A percentile compares a stretch with the other conserved stretches of the same genome.
These are phyloP conservation scores for Pyrochroa serraticornis DNA, from an alignment of 2,888 invertebrate species.

Conservation along the genomic window DNA sequence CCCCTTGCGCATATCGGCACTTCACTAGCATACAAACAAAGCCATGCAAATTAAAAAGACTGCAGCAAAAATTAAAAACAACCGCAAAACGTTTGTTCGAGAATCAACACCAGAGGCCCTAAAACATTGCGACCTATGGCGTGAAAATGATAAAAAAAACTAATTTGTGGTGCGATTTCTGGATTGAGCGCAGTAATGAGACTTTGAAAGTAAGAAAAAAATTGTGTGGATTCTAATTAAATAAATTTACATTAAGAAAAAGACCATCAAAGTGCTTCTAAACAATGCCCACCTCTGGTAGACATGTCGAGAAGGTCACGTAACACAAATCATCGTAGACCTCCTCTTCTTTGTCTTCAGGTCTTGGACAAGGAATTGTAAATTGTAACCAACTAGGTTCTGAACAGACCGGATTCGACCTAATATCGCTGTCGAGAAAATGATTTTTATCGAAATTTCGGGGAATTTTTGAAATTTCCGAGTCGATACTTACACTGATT, in stretches of 20 bases:
- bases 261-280: background rate
- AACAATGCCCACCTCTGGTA: slow-evolving; percentile 67
- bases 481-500: slow-evolving; percentile 72
- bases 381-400: slow-evolving; percentile 71
- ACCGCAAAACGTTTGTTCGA: slow-evolving; percentile 8
- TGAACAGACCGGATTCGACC: slow-evolving; percentile 34
- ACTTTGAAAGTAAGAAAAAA: slow-evolving; percentile 20
- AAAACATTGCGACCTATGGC: too few relatives aligned
- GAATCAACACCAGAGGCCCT: too few relatives aligned
- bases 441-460: too few relatives aligned
- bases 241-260: slow-evolving; percentile 17
- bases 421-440: slow-evolving; percentile 22
- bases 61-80: slow-evolving; percentile 18
- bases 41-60: slow-evolving; percentile 17
- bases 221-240: background rate
- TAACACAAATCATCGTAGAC: slow-evolving; percentile 90
- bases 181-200: background rate
- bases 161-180: slow-evolving; percentile 8
- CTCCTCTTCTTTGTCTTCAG: slow-evolving; percentile 76
- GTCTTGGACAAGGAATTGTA: slow-evolving; percentile 66
- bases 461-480: background rate
- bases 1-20: slow-evolving; percentile 43
- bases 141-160: slow-evolving; percentile 40
- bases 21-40: slow-evolving; percentile 46
- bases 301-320: slow-evolving; percentile 74